phyloP scores from a whole-genome alignment of 2,797 vertebrate genomes.

The Tokudaia tokunoshimensis region DNA sequence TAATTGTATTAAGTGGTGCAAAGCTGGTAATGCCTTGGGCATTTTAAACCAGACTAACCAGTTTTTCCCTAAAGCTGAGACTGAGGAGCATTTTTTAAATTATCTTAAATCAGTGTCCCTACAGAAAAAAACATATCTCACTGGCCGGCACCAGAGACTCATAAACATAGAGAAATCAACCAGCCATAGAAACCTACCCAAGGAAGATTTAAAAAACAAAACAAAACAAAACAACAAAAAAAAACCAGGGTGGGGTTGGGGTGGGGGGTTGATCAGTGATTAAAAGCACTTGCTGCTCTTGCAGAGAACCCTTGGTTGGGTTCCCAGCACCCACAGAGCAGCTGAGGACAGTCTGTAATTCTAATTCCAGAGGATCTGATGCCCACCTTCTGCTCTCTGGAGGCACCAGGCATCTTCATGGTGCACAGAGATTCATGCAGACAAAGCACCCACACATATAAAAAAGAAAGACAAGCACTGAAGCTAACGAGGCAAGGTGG shows the following conservation, averaged over 20 bases:
- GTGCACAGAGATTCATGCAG: background rate
- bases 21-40: background rate
- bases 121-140: background rate
- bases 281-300: background rate
- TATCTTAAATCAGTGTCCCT: background rate
- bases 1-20: background rate
- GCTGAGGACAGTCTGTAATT: background rate
- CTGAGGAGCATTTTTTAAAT: background rate
- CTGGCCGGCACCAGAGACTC: background rate
- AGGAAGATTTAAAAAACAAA: background rate
- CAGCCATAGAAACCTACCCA: background rate
- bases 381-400: background rate
- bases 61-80: background rate
- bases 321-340: background rate
- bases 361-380: background rate
- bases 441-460: background rate
- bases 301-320: background rate
- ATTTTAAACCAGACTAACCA: conserved; percentile 47
- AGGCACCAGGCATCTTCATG: background rate
- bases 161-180: background rate
- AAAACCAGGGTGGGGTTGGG: background rate
- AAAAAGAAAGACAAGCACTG: background rate
- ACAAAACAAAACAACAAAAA: background rate
- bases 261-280: background rate
- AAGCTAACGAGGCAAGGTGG: background rate